phyloP scores from a whole-genome alignment of 2,797 vertebrate genomes.

The Notamacropus eugenii region DNA sequence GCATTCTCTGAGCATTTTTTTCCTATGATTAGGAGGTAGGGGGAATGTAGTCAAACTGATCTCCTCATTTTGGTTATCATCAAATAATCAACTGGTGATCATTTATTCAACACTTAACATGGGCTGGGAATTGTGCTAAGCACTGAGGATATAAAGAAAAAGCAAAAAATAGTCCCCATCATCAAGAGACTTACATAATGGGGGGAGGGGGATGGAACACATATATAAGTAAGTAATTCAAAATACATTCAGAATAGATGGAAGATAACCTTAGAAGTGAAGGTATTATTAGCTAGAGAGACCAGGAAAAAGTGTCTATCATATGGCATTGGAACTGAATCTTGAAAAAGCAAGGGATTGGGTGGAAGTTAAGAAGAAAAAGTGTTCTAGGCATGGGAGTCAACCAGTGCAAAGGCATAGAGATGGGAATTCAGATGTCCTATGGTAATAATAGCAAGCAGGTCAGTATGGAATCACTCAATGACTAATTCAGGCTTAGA shows the following conservation, averaged over 20 bases:
- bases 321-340: background rate
- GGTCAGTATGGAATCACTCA: background rate
- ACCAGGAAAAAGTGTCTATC: background rate
- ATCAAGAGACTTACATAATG: conserved; percentile 20
- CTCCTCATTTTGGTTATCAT: background rate
- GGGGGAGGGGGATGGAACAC: background rate
- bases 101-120: conserved; percentile 52
- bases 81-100: conserved; percentile 46
- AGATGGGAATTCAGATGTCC: background rate
- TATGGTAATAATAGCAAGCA: background rate
- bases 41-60: background rate
- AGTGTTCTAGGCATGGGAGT: background rate
- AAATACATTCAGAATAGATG: background rate
- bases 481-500: background rate
- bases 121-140: conserved; percentile 1
- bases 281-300: background rate
- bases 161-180: conserved; percentile 27
- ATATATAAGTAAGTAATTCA: background rate
- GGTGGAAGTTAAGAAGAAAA: background rate
- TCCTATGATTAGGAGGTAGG: background rate
- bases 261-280: background rate
- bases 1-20: background rate
- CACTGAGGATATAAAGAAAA: conserved; percentile 36
- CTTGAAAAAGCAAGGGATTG: conserved; percentile 5
- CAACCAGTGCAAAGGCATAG: background rate